Conservation (phyloP, 2,113 vertebrate species). For the Clarias macrocephalus region DNA sequence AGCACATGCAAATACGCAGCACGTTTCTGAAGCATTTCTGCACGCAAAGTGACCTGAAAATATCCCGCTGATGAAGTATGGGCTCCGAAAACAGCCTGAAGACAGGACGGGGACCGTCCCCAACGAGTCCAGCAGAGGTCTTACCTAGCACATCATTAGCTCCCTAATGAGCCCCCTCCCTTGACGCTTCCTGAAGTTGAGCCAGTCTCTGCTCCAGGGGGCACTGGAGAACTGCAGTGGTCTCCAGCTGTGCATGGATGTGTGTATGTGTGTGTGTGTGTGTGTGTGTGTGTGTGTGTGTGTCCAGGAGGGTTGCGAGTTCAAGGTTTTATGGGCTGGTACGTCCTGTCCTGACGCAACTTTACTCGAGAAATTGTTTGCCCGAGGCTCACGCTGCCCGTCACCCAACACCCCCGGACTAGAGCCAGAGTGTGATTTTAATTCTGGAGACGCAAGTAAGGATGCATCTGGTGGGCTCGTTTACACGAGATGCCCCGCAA, state of each 20-base stretch:
- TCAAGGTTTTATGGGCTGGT: slow-evolving; percentile 49
- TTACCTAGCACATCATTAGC: slow-evolving; percentile 50
- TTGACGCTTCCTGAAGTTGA: slow-evolving; percentile 40
- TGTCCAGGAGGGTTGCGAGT: slow-evolving; percentile 24
- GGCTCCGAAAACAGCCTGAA: slow-evolving; percentile 1
- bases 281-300: slow-evolving; percentile 22
- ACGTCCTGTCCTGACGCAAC: slow-evolving; percentile 49
- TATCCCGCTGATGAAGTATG: slow-evolving; percentile 7
- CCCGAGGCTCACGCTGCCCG: slow-evolving; percentile 32
- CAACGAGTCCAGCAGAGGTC: slow-evolving; percentile 34
- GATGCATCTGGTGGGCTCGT: slow-evolving; percentile 19
- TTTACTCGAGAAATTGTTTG: slow-evolving; percentile 41
- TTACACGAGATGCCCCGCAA: slow-evolving; percentile 12
- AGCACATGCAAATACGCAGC: neutral
- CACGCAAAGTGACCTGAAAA: neutral
- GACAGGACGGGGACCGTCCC: neutral
- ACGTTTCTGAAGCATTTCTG: neutral
- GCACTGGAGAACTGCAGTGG: slow-evolving; percentile 34
- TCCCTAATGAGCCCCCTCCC: slow-evolving; percentile 29
- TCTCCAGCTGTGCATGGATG: slow-evolving; percentile 17
- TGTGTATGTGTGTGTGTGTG: slow-evolving; percentile 21
- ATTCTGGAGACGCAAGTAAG: slow-evolving; percentile 7
- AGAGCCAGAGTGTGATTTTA: neutral
- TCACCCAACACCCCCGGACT: slow-evolving; percentile 26
- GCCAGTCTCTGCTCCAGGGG: slow-evolving; percentile 49